Evolutionary conservation across 2,113 vertebrate species (phyloP).

Genomic region (Menidia beryllina): DNA sequence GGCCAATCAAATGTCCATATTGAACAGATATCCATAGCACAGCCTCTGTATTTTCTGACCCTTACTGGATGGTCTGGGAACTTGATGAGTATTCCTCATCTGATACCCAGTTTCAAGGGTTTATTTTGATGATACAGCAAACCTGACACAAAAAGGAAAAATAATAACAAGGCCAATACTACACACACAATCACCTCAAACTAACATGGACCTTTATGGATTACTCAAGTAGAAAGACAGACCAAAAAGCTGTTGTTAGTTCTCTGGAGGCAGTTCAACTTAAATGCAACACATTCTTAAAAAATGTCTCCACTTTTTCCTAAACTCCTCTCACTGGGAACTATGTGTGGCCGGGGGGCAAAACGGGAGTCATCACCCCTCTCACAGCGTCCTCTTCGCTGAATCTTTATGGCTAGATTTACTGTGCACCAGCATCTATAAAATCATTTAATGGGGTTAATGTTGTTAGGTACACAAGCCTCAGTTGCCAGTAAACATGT

Average conservation of each 20-base stretch:
- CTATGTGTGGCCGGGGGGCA: conserved; percentile 58
- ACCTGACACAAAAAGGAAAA: conserved; percentile 4
- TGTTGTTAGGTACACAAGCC: conserved; percentile 81
- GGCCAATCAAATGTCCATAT: neutral
- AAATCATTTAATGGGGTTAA: conserved; percentile 80
- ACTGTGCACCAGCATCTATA: conserved; percentile 75
- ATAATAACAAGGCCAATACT: neutral
- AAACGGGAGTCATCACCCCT: conserved; percentile 69
- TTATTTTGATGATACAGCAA: neutral
- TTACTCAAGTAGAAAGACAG: conserved; percentile 32
- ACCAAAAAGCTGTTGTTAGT: conserved; percentile 21
- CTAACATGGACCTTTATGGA: conserved; percentile 15
- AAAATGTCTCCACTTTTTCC: conserved; percentile 27
- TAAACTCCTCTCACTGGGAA: conserved; percentile 38
- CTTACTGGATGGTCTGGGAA: neutral
- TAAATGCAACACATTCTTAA: conserved; percentile 54
- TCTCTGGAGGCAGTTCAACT: conserved; percentile 40
- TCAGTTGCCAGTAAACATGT: conserved; percentile 82
- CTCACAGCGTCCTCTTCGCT: conserved; percentile 61
- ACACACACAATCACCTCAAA: neutral
- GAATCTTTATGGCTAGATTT: conserved; percentile 73
- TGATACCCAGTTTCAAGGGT: neutral
- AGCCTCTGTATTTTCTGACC: neutral
- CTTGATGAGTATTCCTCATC: neutral
- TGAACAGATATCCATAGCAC: neutral